Evolutionary conservation across 2,797 vertebrate species (phyloP).

Genomic region (Anguilla pacifica): DNA sequence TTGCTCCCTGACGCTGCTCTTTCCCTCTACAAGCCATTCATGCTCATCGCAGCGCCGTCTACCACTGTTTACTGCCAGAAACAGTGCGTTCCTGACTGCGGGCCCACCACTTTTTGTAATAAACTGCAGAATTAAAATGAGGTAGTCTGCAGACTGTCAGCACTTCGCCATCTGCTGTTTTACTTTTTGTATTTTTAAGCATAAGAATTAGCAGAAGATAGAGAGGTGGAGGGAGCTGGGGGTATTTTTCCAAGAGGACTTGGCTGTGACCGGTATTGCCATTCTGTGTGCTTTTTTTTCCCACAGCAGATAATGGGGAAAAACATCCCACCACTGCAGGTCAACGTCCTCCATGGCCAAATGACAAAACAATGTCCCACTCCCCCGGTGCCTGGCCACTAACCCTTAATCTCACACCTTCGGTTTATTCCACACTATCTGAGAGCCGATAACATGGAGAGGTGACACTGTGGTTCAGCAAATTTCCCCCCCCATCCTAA

Average conservation of each 20-base stretch:
- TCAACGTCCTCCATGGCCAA: neutral
- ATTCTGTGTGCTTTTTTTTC: neutral
- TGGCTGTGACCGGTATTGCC: neutral
- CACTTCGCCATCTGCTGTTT: neutral
- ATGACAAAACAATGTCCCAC: neutral
- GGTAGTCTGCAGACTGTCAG: conserved; percentile 10
- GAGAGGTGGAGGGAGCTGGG: neutral
- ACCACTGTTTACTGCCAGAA: neutral
- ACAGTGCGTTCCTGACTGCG: neutral
- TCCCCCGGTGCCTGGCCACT: neutral
- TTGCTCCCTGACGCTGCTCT: neutral
- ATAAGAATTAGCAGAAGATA: neutral
- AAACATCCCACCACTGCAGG: neutral
- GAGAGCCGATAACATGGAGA: neutral
- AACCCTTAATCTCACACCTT: neutral
- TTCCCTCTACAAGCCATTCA: neutral
- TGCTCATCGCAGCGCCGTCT: too few relatives aligned
- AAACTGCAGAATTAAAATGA: neutral
- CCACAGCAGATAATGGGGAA: neutral
- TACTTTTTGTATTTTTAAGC: neutral
- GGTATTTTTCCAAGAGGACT: neutral
- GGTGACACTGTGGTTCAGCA: neutral
- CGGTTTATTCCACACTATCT: neutral
- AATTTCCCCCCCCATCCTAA: neutral
- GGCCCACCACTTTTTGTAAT: neutral